Percentiles rank a stretch among this genome's conserved stretches.
phyloP scores from a whole-genome alignment of 2,797 vertebrate genomes.

The Spatula versicolor region DNA sequence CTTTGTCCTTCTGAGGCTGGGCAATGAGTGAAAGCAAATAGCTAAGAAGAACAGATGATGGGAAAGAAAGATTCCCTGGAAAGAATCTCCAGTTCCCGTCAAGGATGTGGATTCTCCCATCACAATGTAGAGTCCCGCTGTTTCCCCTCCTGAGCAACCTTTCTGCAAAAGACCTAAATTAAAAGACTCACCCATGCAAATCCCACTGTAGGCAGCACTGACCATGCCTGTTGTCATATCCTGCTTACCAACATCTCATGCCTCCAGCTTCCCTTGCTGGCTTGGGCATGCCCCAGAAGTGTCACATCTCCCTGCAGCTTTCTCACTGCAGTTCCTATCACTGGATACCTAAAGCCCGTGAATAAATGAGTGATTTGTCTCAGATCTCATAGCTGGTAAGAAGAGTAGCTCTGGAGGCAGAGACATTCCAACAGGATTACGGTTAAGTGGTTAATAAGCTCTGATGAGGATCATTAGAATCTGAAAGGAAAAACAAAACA shows the following conservation, averaged over 20 bases:
- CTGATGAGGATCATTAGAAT: not conserved
- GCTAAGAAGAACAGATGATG: not conserved
- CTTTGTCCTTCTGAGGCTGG: not conserved
- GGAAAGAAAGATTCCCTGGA: not conserved
- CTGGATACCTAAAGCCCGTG: not conserved
- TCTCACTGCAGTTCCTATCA: not conserved
- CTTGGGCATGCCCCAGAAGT: not conserved
- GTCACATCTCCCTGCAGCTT: not conserved
- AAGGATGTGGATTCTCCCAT: not conserved
- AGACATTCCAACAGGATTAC: conserved; percentile 22
- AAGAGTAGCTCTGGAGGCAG: not conserved
- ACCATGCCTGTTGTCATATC: not conserved
- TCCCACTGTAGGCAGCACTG: not conserved
- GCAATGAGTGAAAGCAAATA: not conserved
- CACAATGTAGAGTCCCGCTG: no score
- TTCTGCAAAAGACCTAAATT: not conserved
- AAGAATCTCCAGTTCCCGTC: not conserved
- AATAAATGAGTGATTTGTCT: not conserved
- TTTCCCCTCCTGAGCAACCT: not conserved
- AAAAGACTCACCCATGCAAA: not conserved
- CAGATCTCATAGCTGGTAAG: not conserved
- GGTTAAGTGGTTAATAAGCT: conserved; percentile 17
- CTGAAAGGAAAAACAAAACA: not conserved
- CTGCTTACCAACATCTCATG: not conserved
- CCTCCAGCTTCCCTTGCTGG: not conserved